These are phyloP conservation scores for Brachypteracias leptosomus DNA, from an alignment of 2,113 vertebrate species.

Conservation along the genomic window DNA sequence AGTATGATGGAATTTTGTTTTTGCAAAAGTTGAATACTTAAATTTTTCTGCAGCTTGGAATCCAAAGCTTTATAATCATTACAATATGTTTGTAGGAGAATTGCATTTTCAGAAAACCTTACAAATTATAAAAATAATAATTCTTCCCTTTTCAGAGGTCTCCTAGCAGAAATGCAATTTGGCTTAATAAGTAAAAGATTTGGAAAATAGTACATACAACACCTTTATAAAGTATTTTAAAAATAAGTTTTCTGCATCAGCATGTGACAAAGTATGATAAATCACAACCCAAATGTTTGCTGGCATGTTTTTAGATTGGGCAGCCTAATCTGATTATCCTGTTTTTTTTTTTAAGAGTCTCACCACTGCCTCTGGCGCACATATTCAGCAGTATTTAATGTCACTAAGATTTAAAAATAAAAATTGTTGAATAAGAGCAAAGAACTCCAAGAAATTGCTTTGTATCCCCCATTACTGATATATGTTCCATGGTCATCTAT, in stretches of 20 bases:
- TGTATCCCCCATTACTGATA: neutral
- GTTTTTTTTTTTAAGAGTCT: neutral
- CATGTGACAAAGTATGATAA: neutral
- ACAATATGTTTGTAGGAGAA: neutral
- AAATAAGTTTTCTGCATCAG: neutral
- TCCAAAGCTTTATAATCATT: neutral
- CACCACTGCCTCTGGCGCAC: fast-evolving
- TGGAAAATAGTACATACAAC: neutral
- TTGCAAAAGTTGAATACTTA: neutral
- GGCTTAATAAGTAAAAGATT: neutral
- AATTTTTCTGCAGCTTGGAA: neutral
- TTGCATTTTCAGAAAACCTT: neutral
- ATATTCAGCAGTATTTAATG: neutral
- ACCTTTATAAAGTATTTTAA: neutral
- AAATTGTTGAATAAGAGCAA: neutral
- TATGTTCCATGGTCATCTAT: neutral
- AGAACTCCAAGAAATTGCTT: neutral
- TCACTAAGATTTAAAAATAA: neutral
- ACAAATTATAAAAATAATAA: neutral
- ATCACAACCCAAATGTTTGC: neutral
- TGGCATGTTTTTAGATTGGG: neutral
- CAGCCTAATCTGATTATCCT: neutral
- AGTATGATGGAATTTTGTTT: neutral
- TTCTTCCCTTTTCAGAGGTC: neutral
- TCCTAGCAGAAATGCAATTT: neutral